Base-by-base conservation (phyloP, 2,113 vertebrate species). In the Menidia beryllina region DNA sequence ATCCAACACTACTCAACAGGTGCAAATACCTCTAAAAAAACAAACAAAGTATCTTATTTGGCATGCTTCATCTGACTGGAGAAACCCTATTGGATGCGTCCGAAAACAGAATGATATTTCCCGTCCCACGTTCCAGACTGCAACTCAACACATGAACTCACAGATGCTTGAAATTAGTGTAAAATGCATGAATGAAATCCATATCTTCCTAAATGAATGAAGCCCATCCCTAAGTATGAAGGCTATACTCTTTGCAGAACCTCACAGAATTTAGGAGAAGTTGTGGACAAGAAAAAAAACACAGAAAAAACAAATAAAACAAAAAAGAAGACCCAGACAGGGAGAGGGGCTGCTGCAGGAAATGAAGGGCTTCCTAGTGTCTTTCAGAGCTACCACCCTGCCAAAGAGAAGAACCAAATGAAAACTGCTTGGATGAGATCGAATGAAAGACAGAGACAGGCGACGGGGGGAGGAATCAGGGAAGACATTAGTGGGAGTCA, bases 111-210 rank as follows among this genome's bases (percentile, higher is more conserved):
- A 81, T 84, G 75, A 79, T 24, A 80, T 83, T 89, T 83, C 75
- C 82, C 85, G 73, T 60, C 73, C 82, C 85, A 71, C 58, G 54
- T 81, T 76, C 82, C 82, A 85, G 81, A 82, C 81, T 77, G 72
- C 69, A 84, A 82, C 62, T 68, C 79, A 75, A 85, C 77, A 67
- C 60, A 69, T 85, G 88, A 80, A 78, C 62, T 86, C 65, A 83
- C 83, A 88, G 76, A 80, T 73, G 86, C 61, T 76, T 88, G 91
- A 70, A 79, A 88, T 89, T 88, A 75, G 75, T 82, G 80, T 84
- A 75, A 72, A 80, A 89, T 86, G 90, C 91, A 95, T 96, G 95
- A 94, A 94, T 95, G 96, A 97, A 96, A 96, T 95, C 95, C 96
- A 96, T 94, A 93, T 93, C 91, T 87, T 81, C 76, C 55, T 48